Evolutionary conservation across 1,140 invertebrate genomes (phyloP).

Genomic region (Drosophila mauritiana): DNA sequence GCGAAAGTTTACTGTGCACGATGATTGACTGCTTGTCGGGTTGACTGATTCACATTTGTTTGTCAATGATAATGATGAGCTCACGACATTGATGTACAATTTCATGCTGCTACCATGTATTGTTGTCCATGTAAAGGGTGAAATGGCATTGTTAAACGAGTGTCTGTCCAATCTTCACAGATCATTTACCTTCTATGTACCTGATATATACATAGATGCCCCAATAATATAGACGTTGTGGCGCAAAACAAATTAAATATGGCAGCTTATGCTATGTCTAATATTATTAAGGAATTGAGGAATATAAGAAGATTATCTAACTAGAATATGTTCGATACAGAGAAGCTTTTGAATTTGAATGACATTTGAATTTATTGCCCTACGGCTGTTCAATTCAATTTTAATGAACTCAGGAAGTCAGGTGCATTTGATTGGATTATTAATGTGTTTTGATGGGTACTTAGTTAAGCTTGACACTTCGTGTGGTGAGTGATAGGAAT

Average conservation of each 20-base stretch:
- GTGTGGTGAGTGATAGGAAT: background rate
- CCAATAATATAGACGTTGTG: background rate
- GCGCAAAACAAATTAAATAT: background rate
- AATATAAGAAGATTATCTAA: background rate
- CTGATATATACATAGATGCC: too few relatives aligned
- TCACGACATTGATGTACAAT: background rate
- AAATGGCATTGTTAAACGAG: slow-evolving; percentile 7
- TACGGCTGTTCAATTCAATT: slow-evolving; percentile 3
- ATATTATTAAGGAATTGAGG: background rate
- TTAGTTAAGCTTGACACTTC: background rate
- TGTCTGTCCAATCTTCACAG: background rate
- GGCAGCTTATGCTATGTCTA: background rate
- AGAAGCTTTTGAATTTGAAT: background rate
- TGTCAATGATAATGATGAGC: slow-evolving; percentile 29
- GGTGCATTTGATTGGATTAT: slow-evolving; percentile 1
- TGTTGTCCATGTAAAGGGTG: slow-evolving; percentile 16
- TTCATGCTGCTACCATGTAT: background rate
- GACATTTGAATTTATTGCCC: slow-evolving; percentile 1
- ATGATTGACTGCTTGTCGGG: slow-evolving; percentile 10
- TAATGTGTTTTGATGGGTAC: background rate
- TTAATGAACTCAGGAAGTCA: background rate
- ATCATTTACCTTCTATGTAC: background rate
- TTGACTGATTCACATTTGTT: slow-evolving; percentile 54
- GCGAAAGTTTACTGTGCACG: background rate
- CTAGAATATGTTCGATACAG: too few relatives aligned